Evolutionary conservation across 37 sponge, comb jelly and placozoan species (phyloP).

Genomic region (Geodia barretti): DNA sequence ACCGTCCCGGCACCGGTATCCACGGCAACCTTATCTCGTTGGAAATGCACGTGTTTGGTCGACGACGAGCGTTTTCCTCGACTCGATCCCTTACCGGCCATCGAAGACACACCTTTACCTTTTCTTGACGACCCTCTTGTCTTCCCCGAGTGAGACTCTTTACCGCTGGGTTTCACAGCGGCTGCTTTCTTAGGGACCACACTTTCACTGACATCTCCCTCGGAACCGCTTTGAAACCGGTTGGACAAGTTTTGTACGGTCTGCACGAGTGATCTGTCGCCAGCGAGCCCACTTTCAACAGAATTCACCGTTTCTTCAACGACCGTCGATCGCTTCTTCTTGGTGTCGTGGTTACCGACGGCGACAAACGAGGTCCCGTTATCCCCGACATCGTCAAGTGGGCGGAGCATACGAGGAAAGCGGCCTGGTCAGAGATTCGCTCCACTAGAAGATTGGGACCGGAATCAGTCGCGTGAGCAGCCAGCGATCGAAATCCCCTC

Average conservation of each 20-base stretch:
- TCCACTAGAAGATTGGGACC: constrained; percentile 70
- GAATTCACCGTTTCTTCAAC: constrained; percentile 55
- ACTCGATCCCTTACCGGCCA: too few species aligned
- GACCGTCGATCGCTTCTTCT: constrained; percentile 31
- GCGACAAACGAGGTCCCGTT: constrained; percentile 58
- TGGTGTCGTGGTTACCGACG: constrained; percentile 10
- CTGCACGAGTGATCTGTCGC: neutral
- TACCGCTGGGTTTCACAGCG: too few species aligned
- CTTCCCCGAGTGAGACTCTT: too few species aligned
- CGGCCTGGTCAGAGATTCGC: constrained; percentile 43
- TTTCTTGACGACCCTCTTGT: too few species aligned
- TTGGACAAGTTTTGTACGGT: neutral
- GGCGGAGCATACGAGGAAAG: constrained; percentile 61
- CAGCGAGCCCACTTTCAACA: constrained; percentile 30
- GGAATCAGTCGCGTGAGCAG: constrained; percentile 7
- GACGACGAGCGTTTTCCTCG: too few species aligned
- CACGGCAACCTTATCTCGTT: too few species aligned
- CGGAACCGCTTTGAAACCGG: too few species aligned
- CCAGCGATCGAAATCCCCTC: neutral
- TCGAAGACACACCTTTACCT: too few species aligned
- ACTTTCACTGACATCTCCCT: neutral
- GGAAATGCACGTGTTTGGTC: too few species aligned
- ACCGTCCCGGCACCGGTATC: too few species aligned
- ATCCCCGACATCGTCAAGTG: neutral
- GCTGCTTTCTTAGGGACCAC: neutral